These are phyloP conservation scores for Discoglossus pictus DNA, from an alignment of 2,797 vertebrate species.

Conservation along the genomic window DNA sequence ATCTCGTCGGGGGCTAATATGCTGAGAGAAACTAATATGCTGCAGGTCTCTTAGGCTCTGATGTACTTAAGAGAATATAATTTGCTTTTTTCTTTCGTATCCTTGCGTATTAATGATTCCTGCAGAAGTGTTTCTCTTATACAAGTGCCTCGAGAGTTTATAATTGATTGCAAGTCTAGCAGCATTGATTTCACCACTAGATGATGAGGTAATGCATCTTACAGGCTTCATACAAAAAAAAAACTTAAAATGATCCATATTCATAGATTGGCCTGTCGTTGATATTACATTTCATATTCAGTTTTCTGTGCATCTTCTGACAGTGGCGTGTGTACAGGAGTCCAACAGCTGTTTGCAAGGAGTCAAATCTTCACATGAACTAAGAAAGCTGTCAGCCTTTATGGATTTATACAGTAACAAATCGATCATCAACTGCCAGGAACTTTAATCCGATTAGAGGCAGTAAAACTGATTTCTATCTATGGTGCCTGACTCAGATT, in stretches of 20 bases:
- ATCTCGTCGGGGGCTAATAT: conserved; percentile 11
- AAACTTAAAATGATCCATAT: conserved; percentile 56
- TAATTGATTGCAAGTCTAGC: conserved; percentile 66
- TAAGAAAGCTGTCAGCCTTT: conserved; percentile 52
- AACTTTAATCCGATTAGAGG: conserved; percentile 73
- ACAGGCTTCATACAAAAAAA: conserved; percentile 42
- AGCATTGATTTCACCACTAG: conserved; percentile 67
- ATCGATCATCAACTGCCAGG: conserved; percentile 67
- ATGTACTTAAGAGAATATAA: conserved; percentile 27
- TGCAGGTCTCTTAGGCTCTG: neutral
- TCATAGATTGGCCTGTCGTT: conserved; percentile 47
- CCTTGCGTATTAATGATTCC: conserved; percentile 58
- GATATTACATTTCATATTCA: conserved; percentile 35
- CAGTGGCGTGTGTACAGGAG: conserved; percentile 2
- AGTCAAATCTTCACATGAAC: conserved; percentile 38
- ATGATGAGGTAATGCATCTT: conserved; percentile 70
- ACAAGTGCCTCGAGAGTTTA: conserved; percentile 52
- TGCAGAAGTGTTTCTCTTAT: conserved; percentile 60
- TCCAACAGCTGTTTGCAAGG: neutral
- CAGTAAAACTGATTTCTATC: conserved; percentile 75
- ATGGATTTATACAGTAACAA: conserved; percentile 62
- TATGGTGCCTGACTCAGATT: conserved; percentile 74
- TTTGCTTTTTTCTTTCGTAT: conserved; percentile 63
- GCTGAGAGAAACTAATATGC: neutral
- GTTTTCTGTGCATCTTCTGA: conserved; percentile 33